These are phyloP conservation scores for Lapara coniferarum DNA, from an alignment of 2,888 invertebrate genomes.

Conservation along the genomic window DNA sequence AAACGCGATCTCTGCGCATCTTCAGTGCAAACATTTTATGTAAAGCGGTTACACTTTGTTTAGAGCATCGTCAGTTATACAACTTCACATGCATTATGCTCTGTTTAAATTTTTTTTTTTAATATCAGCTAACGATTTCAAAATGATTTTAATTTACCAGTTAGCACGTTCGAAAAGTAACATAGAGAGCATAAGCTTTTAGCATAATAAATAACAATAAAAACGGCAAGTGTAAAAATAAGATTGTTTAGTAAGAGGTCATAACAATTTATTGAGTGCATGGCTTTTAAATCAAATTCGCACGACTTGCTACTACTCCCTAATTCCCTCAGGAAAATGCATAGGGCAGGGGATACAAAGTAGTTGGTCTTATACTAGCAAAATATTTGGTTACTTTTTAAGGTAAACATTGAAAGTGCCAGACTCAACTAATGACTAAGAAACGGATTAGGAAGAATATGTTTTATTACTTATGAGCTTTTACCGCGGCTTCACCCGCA, in stretches of 20 bases:
- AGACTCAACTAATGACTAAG: neutral
- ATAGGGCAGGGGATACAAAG: neutral
- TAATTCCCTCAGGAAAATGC: conserved; percentile 28
- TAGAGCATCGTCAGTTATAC: too few relatives aligned
- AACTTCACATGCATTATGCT: too few relatives aligned
- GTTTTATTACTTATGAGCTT: too few relatives aligned
- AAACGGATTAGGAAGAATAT: too few relatives aligned
- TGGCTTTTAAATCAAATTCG: conserved; percentile 32
- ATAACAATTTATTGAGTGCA: conserved; percentile 25
- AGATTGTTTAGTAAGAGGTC: conserved; percentile 13
- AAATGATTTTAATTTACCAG: too few relatives aligned
- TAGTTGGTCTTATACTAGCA: neutral
- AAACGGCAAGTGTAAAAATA: neutral
- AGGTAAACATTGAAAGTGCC: neutral
- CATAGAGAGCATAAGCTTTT: neutral
- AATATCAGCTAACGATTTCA: too few relatives aligned
- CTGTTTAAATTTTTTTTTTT: too few relatives aligned
- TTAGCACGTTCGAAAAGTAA: neutral
- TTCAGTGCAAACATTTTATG: too few relatives aligned
- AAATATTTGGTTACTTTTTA: neutral
- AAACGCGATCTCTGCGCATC: too few relatives aligned
- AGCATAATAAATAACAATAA: neutral
- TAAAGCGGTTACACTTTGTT: too few relatives aligned
- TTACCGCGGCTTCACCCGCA: too few relatives aligned
- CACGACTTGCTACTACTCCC: conserved; percentile 24